Percentiles rank a stretch among this genome's conserved stretches.
Evolutionary conservation across 2,113 vertebrate species (phyloP).

Genomic region (Gadus macrocephalus): DNA sequence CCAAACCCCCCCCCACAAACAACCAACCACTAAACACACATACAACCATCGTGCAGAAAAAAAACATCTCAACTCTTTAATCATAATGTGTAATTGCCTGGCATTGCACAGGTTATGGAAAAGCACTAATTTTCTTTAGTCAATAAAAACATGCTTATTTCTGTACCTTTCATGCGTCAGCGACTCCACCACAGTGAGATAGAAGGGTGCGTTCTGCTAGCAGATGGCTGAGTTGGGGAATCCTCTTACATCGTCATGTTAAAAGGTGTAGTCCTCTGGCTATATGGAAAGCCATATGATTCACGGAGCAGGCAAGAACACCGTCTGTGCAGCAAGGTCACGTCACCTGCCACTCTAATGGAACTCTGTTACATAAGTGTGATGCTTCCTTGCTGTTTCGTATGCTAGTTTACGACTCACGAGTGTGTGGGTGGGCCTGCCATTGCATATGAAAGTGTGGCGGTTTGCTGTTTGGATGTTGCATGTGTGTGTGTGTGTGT

Average conservation of each 20-base stretch:
- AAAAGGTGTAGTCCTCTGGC: constrained; percentile 7
- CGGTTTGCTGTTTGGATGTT: not conserved
- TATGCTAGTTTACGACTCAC: not conserved
- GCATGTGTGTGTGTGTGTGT: not conserved
- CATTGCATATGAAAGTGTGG: not conserved
- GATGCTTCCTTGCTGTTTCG: not conserved
- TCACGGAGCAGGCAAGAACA: too few relatives aligned
- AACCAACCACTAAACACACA: too few relatives aligned
- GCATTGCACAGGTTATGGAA: too few relatives aligned
- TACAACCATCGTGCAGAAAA: too few relatives aligned
- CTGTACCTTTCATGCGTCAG: not conserved
- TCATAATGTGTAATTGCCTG: too few relatives aligned
- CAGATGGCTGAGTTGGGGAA: constrained; percentile 5
- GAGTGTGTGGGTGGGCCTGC: not conserved
- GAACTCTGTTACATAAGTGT: constrained; percentile 2
- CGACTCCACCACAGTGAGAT: not conserved
- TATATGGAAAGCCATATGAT: too few relatives aligned
- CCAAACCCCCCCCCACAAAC: too few relatives aligned
- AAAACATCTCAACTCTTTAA: too few relatives aligned
- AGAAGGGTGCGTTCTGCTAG: not conserved
- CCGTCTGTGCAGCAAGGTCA: not conserved
- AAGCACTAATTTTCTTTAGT: not conserved
- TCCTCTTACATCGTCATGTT: constrained; percentile 8
- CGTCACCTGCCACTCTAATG: constrained; percentile 40
- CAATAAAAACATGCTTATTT: not conserved